These are phyloP conservation scores for Microctenopoma lineatum DNA, from an alignment of 2,797 vertebrate species.

Conservation along the genomic window DNA sequence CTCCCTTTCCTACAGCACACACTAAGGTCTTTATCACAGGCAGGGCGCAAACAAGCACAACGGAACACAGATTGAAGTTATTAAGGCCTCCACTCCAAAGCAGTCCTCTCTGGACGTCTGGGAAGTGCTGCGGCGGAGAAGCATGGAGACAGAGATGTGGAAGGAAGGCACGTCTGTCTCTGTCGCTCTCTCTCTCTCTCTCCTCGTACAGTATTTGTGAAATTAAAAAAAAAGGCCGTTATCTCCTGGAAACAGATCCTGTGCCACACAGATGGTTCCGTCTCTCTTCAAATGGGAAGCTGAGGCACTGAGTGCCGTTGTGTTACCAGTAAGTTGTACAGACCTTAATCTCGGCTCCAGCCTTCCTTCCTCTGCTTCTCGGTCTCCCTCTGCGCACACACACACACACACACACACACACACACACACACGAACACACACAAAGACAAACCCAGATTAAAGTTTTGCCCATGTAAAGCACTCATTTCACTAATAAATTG, in stretches of 20 bases:
- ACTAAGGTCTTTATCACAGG: conserved; percentile 71
- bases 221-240: conserved; percentile 81
- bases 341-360: conserved; percentile 83
- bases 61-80: conserved; percentile 69
- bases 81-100: conserved; percentile 68
- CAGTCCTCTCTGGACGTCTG: conserved; percentile 61
- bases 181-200: conserved; percentile 35
- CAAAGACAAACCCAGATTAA: conserved; percentile 35
- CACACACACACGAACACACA: conserved; percentile 12
- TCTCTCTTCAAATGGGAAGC: conserved; percentile 82
- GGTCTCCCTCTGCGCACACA: conserved; percentile 29
- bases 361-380: conserved; percentile 74
- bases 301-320: conserved; percentile 76
- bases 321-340: conserved; percentile 79
- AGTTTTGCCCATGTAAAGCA: conserved; percentile 31
- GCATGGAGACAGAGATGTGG: conserved; percentile 58
- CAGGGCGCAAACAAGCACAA: conserved; percentile 65
- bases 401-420: conserved; percentile 14
- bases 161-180: conserved; percentile 60
- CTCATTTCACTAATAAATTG: conserved; percentile 42
- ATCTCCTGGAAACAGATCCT: conserved; percentile 87
- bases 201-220: conserved; percentile 71
- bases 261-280: conserved; percentile 82
- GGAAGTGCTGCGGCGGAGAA: conserved; percentile 50
- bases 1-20: conserved; percentile 65